Base-by-base conservation (phyloP, 2,797 vertebrate genomes). In the Allobates femoralis region DNA sequence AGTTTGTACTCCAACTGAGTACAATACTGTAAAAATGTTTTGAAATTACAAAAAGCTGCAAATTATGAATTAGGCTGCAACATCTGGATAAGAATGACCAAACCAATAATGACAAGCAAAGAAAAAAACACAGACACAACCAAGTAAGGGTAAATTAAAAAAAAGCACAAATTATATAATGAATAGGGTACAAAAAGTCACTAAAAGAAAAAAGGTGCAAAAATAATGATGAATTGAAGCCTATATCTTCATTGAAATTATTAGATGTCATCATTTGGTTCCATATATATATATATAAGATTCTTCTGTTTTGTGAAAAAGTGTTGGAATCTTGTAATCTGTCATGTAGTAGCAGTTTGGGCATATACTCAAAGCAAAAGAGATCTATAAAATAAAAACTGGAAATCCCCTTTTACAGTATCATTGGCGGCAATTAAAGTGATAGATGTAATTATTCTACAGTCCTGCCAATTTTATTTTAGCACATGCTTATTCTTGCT, bases 401-500 rank as follows among this genome's bases (percentile, higher is more conserved):
- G 91, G 91, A 94, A 94, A 94, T 87, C 84, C 91, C 90, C 81
- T 90, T 46, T 91, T 86, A 89, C 89, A 89, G 67, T 90, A 90
- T 91, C 89, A 92, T 90, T 91, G 92, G 89, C 90, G 86, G 89
- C 94, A 92, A 92, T 16, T 87, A 87, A 91, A 77, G 90, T 89
- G 90, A 90, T n/a, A n/a, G 88, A 87, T 91, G 89, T 91, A 92
- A 93, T 90, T 92, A 79, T 88, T 86, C 89, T 88, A 32, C 85
- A 90, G 83, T 85, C 80, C 90, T 92, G 91, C 85, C 91, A 92
- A 90, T 89, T 82, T 89, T 53, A 86, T 88, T 91, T 90, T 89
- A 91, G 93, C 91, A 91, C 85, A 93, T 93, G 93, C 92, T 90
- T 80, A 88, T 92, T 93, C 92, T 74, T 83, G 81, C n/a, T 58